phyloP scores from a whole-genome alignment of 2,797 vertebrate genomes.

The Gymnothorax reevesii region DNA sequence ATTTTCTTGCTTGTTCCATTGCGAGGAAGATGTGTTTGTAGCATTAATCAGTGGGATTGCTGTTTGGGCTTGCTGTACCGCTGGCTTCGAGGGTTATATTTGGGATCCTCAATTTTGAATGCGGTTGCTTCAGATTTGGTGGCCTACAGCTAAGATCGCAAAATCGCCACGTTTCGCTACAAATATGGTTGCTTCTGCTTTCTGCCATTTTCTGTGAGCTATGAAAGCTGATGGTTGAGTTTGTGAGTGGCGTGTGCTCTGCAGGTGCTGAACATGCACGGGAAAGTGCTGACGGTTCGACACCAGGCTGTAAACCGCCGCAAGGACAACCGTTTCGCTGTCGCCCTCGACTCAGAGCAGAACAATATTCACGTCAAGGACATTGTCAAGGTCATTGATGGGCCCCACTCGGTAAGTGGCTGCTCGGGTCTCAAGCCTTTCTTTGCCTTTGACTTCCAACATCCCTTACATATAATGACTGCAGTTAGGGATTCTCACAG shows the following conservation, averaged over 20 bases:
- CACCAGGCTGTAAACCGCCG: constrained; percentile 91
- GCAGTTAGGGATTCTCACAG: neutral
- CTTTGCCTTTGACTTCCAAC: neutral
- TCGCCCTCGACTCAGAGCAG: constrained; percentile 93
- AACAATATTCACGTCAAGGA: constrained; percentile 97
- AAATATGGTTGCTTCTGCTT: no score
- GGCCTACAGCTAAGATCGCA: no score
- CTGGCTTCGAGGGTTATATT: no score
- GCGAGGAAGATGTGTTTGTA: no score
- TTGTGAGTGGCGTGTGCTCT: neutral
- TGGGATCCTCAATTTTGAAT: no score
- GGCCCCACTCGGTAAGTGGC: constrained; percentile 85
- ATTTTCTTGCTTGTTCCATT: no score
- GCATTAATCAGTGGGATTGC: no score
- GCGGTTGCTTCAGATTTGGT: no score
- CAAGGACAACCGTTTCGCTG: constrained; percentile 93
- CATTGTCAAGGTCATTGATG: constrained; percentile 95
- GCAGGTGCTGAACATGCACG: constrained; percentile 93
- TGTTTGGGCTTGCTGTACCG: no score
- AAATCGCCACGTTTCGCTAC: no score
- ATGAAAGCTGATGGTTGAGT: neutral
- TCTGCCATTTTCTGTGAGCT: no score
- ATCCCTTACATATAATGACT: neutral
- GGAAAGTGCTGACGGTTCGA: constrained; percentile 89
- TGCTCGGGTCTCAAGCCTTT: neutral